phyloP scores from a whole-genome alignment of 2,113 vertebrate species.

The Thalassarche chlororhynchos region DNA sequence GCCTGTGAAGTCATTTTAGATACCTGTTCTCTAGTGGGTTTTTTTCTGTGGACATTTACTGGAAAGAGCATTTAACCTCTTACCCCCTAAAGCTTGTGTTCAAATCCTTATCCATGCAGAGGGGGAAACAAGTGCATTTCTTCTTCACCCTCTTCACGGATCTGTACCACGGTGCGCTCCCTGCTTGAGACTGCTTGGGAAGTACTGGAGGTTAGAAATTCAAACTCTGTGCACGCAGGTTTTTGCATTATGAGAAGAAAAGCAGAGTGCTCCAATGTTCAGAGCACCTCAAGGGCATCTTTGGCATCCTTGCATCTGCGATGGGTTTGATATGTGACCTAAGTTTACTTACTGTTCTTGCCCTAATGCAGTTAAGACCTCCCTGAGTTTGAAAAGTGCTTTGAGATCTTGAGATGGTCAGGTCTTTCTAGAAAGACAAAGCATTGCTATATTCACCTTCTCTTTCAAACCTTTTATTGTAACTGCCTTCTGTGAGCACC shows the following conservation, averaged over 20 bases:
- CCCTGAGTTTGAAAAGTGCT: background rate
- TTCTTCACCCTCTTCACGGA: background rate
- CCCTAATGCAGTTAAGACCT: background rate
- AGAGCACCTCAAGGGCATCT: background rate
- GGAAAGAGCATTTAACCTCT: background rate
- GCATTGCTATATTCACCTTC: background rate
- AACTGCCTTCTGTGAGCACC: background rate
- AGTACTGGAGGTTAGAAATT: background rate
- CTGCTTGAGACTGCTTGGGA: background rate
- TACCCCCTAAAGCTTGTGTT: background rate
- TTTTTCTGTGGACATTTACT: background rate
- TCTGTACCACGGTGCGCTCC: rapidly evolving
- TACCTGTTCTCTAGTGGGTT: background rate
- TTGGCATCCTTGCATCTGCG: rapidly evolving
- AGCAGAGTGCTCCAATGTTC: background rate
- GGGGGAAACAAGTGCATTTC: background rate
- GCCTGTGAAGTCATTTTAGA: background rate
- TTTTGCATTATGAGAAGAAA: background rate
- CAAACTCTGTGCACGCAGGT: background rate
- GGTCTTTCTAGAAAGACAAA: background rate
- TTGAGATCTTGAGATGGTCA: background rate
- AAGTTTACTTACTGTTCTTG: background rate
- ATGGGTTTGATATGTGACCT: background rate
- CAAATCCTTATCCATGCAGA: background rate
- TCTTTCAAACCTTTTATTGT: background rate